These are phyloP conservation scores for Danionella dracula DNA, from an alignment of 2,797 vertebrate genomes.

Conservation along the genomic window DNA sequence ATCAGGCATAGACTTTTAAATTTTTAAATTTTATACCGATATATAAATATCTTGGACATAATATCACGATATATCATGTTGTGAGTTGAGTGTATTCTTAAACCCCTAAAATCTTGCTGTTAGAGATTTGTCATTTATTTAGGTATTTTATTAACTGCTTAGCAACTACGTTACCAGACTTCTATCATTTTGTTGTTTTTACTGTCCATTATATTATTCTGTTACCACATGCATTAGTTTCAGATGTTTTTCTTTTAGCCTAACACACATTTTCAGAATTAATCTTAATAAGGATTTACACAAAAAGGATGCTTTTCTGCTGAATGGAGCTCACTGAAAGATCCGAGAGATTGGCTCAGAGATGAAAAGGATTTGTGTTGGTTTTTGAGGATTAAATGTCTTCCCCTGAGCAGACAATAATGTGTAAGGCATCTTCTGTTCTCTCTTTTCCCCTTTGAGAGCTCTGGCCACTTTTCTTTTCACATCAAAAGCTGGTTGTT, in stretches of 20 bases:
- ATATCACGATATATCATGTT: no score
- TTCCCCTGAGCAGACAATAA: not conserved
- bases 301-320: not conserved
- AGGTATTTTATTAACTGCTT: no score
- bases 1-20: no score
- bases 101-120: no score
- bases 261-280: not conserved
- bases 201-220: not conserved
- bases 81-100: no score
- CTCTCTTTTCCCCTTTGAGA: not conserved
- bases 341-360: not conserved
- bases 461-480: constrained; percentile 4
- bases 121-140: no score
- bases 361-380: constrained; percentile 9
- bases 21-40: no score
- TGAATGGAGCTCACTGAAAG: not conserved
- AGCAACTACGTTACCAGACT: no score
- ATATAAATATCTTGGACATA: no score
- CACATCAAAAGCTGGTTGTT: not conserved
- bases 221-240: not conserved
- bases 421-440: not conserved
- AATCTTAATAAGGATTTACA: not conserved
- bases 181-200: no score
- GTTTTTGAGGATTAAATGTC: not conserved
- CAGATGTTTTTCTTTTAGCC: not conserved